phyloP scores from a whole-genome alignment of 2,888 invertebrate species.

The Gandaritis pyraliata region DNA sequence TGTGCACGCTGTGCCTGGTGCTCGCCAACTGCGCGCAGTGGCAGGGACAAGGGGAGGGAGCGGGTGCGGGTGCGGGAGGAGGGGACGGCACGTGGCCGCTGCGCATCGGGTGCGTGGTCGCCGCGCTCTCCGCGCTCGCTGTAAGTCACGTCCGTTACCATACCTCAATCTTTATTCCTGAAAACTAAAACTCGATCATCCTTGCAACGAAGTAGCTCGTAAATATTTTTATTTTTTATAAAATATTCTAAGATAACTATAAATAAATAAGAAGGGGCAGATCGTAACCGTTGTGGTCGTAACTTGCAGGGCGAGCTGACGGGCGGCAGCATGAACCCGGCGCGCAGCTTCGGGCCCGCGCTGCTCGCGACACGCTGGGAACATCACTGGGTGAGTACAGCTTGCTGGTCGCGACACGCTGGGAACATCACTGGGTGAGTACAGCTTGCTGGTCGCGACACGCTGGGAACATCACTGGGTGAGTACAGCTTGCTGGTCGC shows the following conservation, averaged over 20 bases:
- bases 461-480: too few species aligned
- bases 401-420: background rate
- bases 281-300: background rate
- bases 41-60: too few species aligned
- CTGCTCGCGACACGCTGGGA: conserved; percentile 86
- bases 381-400: conserved; percentile 86
- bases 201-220: too few species aligned
- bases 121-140: conserved; percentile 78
- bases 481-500: too few species aligned
- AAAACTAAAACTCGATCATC: too few species aligned
- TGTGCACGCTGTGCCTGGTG: conserved; percentile 85
- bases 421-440: background rate
- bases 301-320: conserved; percentile 89
- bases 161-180: too few species aligned
- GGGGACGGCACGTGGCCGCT: conserved; percentile 85
- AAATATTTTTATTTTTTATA: too few species aligned
- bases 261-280: too few species aligned
- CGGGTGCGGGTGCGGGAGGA: conserved; percentile 83
- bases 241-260: too few species aligned
- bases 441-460: too few species aligned
- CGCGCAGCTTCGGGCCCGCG: conserved; percentile 89
- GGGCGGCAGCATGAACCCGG: conserved; percentile 89
- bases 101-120: conserved; percentile 86
- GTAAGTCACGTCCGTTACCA: too few species aligned
- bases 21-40: conserved; percentile 88